Evolutionary conservation across 1,140 invertebrate genomes (phyloP).

Genomic region (Magallana gigas): DNA sequence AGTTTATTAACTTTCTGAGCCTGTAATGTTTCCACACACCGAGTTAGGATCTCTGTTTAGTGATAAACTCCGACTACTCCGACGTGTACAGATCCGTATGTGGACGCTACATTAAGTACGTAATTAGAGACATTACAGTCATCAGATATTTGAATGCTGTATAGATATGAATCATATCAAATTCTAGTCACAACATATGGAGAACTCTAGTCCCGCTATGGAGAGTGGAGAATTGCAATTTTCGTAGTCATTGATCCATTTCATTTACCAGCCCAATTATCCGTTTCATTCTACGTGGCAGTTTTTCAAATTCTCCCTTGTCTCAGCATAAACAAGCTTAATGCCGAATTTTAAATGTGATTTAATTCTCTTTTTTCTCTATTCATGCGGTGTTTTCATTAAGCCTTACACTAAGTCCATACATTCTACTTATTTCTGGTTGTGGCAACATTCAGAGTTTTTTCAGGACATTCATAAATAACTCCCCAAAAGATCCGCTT

Average conservation of each 20-base stretch:
- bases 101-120: slow-evolving; percentile 17
- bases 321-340: background rate
- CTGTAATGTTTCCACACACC: too few species aligned
- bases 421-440: background rate
- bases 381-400: background rate
- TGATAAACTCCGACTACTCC: too few species aligned
- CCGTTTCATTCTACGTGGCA: slow-evolving; percentile 12
- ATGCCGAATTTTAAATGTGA: background rate
- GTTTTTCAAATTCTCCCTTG: background rate
- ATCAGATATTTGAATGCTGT: background rate
- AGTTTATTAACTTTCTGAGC: too few species aligned
- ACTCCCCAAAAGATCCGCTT: background rate
- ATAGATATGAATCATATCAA: background rate
- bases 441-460: background rate
- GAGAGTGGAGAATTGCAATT: background rate
- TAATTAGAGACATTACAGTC: background rate
- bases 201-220: background rate
- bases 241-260: background rate
- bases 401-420: background rate
- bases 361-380: background rate
- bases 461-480: slow-evolving; percentile 21
- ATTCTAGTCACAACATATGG: slow-evolving; percentile 8
- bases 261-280: background rate
- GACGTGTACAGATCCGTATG: background rate
- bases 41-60: too few species aligned